These are phyloP conservation scores for Chloropsis hardwickii DNA, from an alignment of 2,113 vertebrate species.

Conservation along the genomic window DNA sequence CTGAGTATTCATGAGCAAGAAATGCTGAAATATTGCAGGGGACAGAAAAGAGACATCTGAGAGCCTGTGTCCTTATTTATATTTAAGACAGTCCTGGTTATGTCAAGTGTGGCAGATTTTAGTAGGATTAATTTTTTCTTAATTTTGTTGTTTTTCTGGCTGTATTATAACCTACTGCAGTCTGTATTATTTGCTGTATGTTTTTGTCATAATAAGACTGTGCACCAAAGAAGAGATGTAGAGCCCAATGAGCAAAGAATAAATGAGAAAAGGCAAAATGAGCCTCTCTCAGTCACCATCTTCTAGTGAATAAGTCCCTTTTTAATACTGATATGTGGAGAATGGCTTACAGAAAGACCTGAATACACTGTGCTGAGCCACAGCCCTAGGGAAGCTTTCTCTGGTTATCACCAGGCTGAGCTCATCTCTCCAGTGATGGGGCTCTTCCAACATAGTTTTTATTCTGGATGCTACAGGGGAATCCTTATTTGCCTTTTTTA, in stretches of 20 bases:
- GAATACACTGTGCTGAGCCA: neutral
- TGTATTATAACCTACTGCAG: neutral
- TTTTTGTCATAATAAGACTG: neutral
- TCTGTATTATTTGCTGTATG: neutral
- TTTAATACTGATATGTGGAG: neutral
- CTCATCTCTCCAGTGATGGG: neutral
- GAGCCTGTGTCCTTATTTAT: neutral
- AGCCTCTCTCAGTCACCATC: neutral
- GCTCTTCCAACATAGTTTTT: neutral
- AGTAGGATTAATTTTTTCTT: neutral
- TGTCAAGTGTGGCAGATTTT: neutral
- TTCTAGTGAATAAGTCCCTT: neutral
- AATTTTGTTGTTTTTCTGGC: neutral
- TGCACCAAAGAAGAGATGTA: neutral
- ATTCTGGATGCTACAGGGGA: neutral
- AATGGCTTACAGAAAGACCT: neutral
- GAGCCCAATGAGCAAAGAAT: neutral
- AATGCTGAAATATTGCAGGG: neutral
- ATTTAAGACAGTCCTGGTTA: neutral
- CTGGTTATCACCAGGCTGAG: neutral
- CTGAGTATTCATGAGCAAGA: neutral
- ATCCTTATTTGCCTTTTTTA: neutral
- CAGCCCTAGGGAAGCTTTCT: neutral
- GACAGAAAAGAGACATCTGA: neutral
- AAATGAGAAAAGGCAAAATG: neutral